Evolutionary conservation across 2,797 vertebrate species (phyloP), one percentile per base, ranked within the genome.

Genomic region (Gymnodraco acuticeps): DNA sequence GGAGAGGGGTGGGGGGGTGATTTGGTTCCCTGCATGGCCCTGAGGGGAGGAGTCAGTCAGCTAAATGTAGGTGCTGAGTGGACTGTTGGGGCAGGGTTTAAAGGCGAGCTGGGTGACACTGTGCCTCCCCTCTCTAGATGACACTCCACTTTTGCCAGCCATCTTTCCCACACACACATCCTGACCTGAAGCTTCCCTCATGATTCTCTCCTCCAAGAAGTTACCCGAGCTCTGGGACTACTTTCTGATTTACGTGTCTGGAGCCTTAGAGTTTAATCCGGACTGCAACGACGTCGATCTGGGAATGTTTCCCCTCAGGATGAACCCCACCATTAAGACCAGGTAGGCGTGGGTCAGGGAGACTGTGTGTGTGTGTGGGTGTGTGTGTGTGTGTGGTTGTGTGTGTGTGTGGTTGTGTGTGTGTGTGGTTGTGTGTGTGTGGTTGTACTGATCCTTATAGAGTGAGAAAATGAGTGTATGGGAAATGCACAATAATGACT

Each of bases 181-280:
- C 63, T 10, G 0, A 19, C 59, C 10, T 3, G 13, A 78, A 68
- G 54, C 45, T 38, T 60, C 61, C 64, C 83, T 70, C 73, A 94
- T 94, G 93, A 87, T 92, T 77, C 88, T 92, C 73, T 84, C 83
- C 67, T 92, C 92, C 50, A 73, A 86, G 56, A 93, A 92, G 78
- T 77, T 93, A 43, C 91, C 90, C 1, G 92, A 94, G 82, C 90
- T 94, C 78, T 94, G 93, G 93, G 93, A 94, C 86, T 93, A 93
- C 62, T 94, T 94, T 67, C 66, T 94, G 16, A 93, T 94, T 54
- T 94, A 94, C 17, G 70, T 93, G 55, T 91, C 93, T 11, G 93
- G 93, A 73, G 91, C 91, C 2, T 66, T 92, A 73, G 90, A 94
- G 54, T 94, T 92, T 80, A 94, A 94, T 33, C 91, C 92, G 4